Evolutionary conservation across 2,797 vertebrate genomes (phyloP).

Genomic region (Adelosebastes latens): DNA sequence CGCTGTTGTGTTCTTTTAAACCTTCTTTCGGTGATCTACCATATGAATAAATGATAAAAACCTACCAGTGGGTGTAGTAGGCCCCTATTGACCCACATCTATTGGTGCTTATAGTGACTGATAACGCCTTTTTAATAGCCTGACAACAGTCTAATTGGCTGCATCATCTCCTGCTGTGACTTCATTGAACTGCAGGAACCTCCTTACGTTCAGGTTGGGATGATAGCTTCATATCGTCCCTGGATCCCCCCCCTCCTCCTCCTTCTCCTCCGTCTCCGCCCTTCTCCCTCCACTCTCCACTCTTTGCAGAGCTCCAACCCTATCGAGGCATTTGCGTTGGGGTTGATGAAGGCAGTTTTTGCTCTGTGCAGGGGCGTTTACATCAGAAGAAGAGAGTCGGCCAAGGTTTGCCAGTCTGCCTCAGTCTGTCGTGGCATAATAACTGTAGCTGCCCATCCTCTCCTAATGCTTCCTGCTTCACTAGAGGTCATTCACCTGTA

Average conservation of each 20-base stretch:
- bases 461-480: slow-evolving; percentile 73
- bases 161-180: background rate
- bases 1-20: too few species aligned
- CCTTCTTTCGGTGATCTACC: too few species aligned
- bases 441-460: slow-evolving; percentile 57
- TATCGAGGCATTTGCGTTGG: slow-evolving; percentile 86
- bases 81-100: too few species aligned
- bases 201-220: slow-evolving; percentile 88
- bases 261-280: slow-evolving; percentile 43
- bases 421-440: slow-evolving; percentile 28
- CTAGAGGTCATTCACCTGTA: slow-evolving; percentile 55
- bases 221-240: slow-evolving; percentile 66
- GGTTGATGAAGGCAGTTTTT: slow-evolving; percentile 87
- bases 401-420: slow-evolving; percentile 87
- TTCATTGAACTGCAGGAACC: slow-evolving; percentile 5
- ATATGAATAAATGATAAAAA: too few species aligned
- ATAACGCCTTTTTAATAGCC: too few species aligned
- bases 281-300: slow-evolving; percentile 85
- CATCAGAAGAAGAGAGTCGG: slow-evolving; percentile 84
- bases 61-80: too few species aligned
- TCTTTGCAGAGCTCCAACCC: slow-evolving; percentile 87
- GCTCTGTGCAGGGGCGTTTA: slow-evolving; percentile 88
- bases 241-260: slow-evolving; percentile 39
- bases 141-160: too few species aligned
- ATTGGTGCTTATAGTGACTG: too few species aligned